Evolutionary conservation across 2,113 vertebrate species (phyloP), one percentile per base, ranked within the genome.

Genomic region (Bufo bufo): DNA sequence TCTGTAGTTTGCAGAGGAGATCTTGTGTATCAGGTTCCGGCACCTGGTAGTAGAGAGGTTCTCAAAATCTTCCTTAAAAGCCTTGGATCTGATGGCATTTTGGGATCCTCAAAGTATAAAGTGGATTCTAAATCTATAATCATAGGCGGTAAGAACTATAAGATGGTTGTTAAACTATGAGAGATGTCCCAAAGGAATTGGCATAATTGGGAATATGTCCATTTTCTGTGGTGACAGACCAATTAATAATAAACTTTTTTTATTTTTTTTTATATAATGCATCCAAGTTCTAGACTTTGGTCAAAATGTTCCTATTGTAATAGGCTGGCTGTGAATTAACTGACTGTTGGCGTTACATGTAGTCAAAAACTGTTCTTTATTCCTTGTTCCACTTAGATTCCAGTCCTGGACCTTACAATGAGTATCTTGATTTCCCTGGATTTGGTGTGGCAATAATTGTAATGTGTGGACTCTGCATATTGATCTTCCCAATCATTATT

Each of bases 21-120:
- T 0, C 1, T 92, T 3, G 14, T 93, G 9, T 94, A 92, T 86
- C 85, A 9, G 0, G 50, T 8, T 8, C 92, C 92, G 0, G 90
- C 90, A 56, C 93, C 93, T 0, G 56, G 49, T 17, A 92, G 90
- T 10, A 0, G 69, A 9, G 61, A 90, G 1, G n/a, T 93, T 49
- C 3, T 91, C 56, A 20, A 87, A 13, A 6, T 71, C 0, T 90
- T 93, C 0, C n/a, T 71, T 0, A 63, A 71, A 0, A 82, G 91
- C 0, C 2, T 93, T 3, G 82, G 86, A 13, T 77, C 89, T 0
- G 23, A 85, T 1, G 74, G 90, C 11, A 12, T 78, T 50, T 74
- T 94, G 89, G 91, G 89, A 65, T 91, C 16, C 6, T 93, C 93
- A 5, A 50, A 2, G 8, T 89, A 92, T 79, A 90, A 59, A 0